These are phyloP conservation scores for Vesta saturnalis DNA, from an alignment of 2,888 invertebrate genomes.

Conservation along the genomic window DNA sequence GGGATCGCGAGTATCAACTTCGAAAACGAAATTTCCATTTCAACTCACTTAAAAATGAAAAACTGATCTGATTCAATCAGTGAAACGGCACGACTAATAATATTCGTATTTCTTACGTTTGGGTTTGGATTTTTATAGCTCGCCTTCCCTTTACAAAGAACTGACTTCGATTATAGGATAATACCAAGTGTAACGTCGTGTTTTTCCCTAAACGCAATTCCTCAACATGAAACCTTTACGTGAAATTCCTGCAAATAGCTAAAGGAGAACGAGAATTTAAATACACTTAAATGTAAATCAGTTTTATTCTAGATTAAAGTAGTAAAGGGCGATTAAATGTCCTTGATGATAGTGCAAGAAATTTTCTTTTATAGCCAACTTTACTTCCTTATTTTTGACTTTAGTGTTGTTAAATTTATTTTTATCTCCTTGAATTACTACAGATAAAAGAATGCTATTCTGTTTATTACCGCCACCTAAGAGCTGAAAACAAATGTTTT, in stretches of 20 bases:
- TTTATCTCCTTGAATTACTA: conserved; percentile 21
- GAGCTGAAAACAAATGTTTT: conserved; percentile 22
- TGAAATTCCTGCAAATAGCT: conserved; percentile 46
- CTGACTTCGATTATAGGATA: conserved; percentile 29
- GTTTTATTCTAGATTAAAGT: conserved; percentile 41
- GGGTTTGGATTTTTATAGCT: conserved; percentile 27
- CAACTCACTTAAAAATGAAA: conserved; percentile 24
- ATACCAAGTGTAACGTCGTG: conserved; percentile 13
- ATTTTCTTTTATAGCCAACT: conserved; percentile 26
- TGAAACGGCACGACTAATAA: conserved; percentile 33
- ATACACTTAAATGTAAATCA: conserved; percentile 42
- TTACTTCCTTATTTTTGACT: conserved; percentile 27
- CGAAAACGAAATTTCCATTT: conserved; percentile 24
- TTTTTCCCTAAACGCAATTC: conserved; percentile 24
- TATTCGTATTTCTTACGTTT: conserved; percentile 16
- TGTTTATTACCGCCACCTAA: conserved; percentile 26
- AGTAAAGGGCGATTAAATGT: conserved; percentile 27
- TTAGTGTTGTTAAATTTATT: conserved; percentile 28
- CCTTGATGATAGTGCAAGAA: conserved; percentile 30
- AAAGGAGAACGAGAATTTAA: conserved; percentile 37
- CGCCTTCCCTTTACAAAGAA: conserved; percentile 39
- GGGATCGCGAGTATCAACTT: conserved; percentile 28
- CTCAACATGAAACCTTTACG: conserved; percentile 45
- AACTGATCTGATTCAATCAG: conserved; percentile 37
- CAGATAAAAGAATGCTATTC: conserved; percentile 22